Base-by-base conservation (phyloP, 1,140 invertebrate genomes). In the Drosophila aff. region DNA sequence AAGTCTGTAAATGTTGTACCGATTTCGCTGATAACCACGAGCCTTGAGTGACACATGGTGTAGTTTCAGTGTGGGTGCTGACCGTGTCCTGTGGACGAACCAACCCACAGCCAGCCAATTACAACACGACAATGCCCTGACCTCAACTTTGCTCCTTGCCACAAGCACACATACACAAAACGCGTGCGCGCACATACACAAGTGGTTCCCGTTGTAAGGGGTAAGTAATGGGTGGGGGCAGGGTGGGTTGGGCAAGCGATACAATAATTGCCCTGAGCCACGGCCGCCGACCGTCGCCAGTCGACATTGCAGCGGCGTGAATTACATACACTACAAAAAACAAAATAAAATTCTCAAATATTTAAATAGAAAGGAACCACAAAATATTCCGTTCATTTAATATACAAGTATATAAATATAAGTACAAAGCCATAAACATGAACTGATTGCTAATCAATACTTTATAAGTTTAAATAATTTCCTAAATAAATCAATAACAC, bases 191-290 rank as follows among this genome's bases (percentile, higher is more conserved):
- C 31, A 33, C 40, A 43, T n/a, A 38, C 5, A 52, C 18, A 36
- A 73, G 72, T 65, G 61, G 72, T 66, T 76, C 44, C 72, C 38
- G 61, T 58, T 76, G 58, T 60, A 33, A 38, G 61, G 52, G 46
- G 61, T 53, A 36, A 53, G 55, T 50, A 28, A 58, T 33, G 50
- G 77, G 62, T 44, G 44, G 26, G 52, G 60, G 41, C 33, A 55
- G 62, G 57, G 41, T 62, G 49, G 40, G 44, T 59, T 41, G 63
- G 57, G 79, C 87, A 82, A 79, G 79, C 82, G 85, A 85, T 91
- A 92, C 90, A 92, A 91, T 91, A 91, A 91, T 91, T 91, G 85
- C 90, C 78, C 72, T 85, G 81, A 79, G 84, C 76, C 72, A 53
- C 67, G 57, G 71, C 41, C 75, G 63, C n/a, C 28, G 36, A 63